Percentiles rank a stretch among this genome's conserved stretches.
These are phyloP conservation scores for Psittacula echo DNA, from an alignment of 2,797 vertebrate genomes.

Conservation along the genomic window DNA sequence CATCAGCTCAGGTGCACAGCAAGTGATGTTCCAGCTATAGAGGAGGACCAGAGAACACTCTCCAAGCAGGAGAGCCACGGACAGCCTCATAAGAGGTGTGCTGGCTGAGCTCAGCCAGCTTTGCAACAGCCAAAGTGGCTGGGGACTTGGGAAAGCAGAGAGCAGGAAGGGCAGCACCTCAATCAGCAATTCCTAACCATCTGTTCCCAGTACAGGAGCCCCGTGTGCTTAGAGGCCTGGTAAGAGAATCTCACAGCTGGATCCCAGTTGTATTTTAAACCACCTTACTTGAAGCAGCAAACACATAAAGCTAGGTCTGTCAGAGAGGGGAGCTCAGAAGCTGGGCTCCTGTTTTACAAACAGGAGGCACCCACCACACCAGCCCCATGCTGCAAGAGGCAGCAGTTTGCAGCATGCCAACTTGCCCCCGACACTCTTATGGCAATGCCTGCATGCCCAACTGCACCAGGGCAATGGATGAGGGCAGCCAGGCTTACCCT, in stretches of 20 bases:
- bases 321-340: neutral
- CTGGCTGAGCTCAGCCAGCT: neutral
- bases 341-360: neutral
- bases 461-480: accelerated
- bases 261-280: neutral
- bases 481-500: neutral
- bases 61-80: neutral
- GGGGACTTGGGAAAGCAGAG: neutral
- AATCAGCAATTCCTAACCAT: neutral
- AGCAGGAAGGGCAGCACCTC: neutral
- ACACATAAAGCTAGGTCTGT: neutral
- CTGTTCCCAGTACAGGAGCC: accelerated
- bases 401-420: too few relatives aligned
- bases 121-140: neutral
- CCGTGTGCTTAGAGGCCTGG: accelerated
- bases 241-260: neutral
- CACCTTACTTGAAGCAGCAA: neutral
- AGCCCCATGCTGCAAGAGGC: neutral
- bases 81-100: accelerated
- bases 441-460: neutral
- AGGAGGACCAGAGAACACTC: neutral
- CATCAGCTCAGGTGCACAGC: neutral
- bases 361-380: neutral
- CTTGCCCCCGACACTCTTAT: neutral
- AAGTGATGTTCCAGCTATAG: too few relatives aligned